Percentiles rank a stretch among this genome's conserved stretches.
Evolutionary conservation across 2,797 vertebrate genomes (phyloP).

Genomic region (Arnoldichthys spilopterus): DNA sequence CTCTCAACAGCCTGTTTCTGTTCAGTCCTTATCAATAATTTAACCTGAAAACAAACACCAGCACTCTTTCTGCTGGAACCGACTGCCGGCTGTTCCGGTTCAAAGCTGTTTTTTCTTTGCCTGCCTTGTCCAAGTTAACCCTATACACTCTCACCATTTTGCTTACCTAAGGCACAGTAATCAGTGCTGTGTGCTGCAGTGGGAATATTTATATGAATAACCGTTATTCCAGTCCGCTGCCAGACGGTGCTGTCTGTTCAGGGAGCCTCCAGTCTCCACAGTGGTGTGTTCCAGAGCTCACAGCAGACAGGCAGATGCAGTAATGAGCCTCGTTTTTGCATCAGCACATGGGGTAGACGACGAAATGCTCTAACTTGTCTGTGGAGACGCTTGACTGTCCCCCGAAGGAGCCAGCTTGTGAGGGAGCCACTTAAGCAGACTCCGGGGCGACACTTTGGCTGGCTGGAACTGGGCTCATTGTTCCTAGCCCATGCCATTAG

Average conservation of each 20-base stretch:
- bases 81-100: not conserved
- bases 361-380: not conserved
- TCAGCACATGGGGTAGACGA: not conserved
- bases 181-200: not conserved
- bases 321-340: slow-evolving; percentile 20
- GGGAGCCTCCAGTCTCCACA: not conserved
- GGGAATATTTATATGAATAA: slow-evolving; percentile 11
- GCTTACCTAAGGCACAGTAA: not conserved
- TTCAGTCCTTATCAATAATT: slow-evolving; percentile 27
- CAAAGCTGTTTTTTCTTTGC: not conserved
- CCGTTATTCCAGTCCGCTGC: not conserved
- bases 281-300: not conserved
- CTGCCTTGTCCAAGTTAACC: slow-evolving; percentile 1
- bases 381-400: not conserved
- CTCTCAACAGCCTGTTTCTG: not conserved
- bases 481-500: slow-evolving; percentile 19
- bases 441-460: slow-evolving; percentile 2
- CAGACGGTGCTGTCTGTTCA: slow-evolving; percentile 5
- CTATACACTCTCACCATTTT: not conserved
- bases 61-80: not conserved
- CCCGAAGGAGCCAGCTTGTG: not conserved
- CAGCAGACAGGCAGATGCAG: not conserved
- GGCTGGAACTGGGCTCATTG: slow-evolving; percentile 24
- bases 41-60: slow-evolving; percentile 10
- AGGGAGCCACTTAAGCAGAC: slow-evolving; percentile 16